These are phyloP conservation scores for Herpailurus yagouaroundi DNA, from an alignment of 2,113 vertebrate species.

Conservation along the genomic window DNA sequence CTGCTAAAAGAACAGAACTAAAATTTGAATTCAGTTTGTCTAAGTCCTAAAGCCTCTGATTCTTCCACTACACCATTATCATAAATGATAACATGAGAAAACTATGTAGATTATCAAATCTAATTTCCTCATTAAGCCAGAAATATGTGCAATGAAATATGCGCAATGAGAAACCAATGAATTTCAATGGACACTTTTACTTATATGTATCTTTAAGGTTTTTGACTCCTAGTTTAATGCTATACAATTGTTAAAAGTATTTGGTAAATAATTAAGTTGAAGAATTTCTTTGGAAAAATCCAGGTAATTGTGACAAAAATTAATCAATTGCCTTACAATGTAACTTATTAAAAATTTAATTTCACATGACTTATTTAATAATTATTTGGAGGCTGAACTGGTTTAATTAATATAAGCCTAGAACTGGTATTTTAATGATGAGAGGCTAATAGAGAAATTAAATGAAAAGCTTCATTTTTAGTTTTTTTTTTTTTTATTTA, in stretches of 20 bases:
- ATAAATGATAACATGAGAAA: background rate
- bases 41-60: background rate
- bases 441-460: background rate
- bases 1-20: background rate
- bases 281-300: background rate
- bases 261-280: conserved; percentile 15
- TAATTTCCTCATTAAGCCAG: background rate
- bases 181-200: background rate
- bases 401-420: background rate
- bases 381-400: background rate
- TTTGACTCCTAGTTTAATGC: background rate
- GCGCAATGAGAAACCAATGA: background rate
- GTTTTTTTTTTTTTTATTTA: background rate
- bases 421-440: background rate
- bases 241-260: background rate
- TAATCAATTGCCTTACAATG: background rate
- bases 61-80: background rate
- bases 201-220: background rate
- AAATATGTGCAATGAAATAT: background rate
- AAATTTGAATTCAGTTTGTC: background rate
- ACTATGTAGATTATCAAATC: background rate
- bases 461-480: background rate
- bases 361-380: background rate
- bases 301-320: background rate
- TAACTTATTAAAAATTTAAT: background rate